These are phyloP conservation scores for Oplegnathus fasciatus DNA, from an alignment of 2,113 vertebrate genomes.

Conservation along the genomic window DNA sequence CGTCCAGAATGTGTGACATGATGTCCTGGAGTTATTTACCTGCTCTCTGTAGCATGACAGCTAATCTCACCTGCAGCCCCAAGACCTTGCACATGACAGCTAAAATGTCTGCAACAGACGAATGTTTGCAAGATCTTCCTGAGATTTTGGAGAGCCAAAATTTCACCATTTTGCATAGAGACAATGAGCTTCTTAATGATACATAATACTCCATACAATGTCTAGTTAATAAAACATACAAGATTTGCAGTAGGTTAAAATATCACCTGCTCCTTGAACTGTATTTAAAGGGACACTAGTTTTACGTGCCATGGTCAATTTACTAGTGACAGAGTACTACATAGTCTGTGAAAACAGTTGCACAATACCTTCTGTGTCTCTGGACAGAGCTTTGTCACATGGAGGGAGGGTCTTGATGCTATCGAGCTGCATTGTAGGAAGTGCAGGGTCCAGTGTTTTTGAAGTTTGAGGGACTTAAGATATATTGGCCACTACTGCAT, in stretches of 20 bases:
- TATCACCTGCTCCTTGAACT: neutral
- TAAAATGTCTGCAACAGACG: slow-evolving; percentile 32
- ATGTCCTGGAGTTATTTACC: slow-evolving; percentile 78
- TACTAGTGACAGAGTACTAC: neutral
- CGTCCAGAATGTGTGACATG: slow-evolving; percentile 65
- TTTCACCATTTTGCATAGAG: neutral
- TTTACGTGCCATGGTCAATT: neutral
- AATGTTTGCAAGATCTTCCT: neutral
- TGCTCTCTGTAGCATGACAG: slow-evolving; percentile 70
- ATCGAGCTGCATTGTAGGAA: neutral
- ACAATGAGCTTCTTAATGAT: neutral
- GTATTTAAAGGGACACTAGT: neutral
- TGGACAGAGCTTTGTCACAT: neutral
- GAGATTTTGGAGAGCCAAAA: neutral
- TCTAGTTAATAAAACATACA: neutral
- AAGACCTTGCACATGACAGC: slow-evolving; percentile 25
- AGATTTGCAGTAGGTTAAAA: neutral
- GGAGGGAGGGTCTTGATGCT: neutral
- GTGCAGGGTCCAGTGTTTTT: neutral
- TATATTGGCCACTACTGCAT: neutral
- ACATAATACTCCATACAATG: neutral
- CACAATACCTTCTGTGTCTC: neutral
- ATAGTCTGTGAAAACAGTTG: neutral
- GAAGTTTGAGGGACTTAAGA: neutral
- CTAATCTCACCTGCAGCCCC: slow-evolving; percentile 71